A percentile compares a stretch with the other conserved stretches of the same genome.
Evolutionary conservation across 2,113 vertebrate species (phyloP).

Genomic region (Uropsilus gracilis): DNA sequence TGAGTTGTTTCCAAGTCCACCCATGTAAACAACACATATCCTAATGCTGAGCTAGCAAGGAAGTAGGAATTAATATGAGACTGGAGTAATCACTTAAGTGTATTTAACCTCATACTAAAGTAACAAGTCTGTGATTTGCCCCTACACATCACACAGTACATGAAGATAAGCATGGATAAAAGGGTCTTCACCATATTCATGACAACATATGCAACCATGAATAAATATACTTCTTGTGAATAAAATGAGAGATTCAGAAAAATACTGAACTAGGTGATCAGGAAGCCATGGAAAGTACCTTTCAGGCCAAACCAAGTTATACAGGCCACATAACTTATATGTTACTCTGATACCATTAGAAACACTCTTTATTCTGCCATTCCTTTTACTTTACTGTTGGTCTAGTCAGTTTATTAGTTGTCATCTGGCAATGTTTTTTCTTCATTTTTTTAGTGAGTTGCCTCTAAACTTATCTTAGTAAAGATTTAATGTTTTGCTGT

Average conservation of each 20-base stretch:
- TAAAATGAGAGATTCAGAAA: not conserved
- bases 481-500: not conserved
- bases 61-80: not conserved
- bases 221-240: not conserved
- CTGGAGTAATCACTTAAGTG: not conserved
- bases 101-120: not conserved
- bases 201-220: not conserved
- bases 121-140: not conserved
- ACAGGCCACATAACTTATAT: not conserved
- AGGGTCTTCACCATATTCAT: not conserved
- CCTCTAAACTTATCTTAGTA: not conserved
- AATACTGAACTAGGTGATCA: not conserved
- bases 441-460: not conserved
- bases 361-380: not conserved
- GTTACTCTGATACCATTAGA: not conserved
- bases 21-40: not conserved
- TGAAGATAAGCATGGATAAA: not conserved
- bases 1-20: not conserved
- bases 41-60: not conserved
- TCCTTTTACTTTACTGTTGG: slow-evolving; percentile 4
- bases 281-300: not conserved
- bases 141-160: not conserved
- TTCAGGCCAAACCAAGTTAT: not conserved
- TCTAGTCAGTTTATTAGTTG: not conserved
- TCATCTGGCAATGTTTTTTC: not conserved